Conservation (phyloP, 2,888 invertebrate genomes). For the Romanomermis culicivorax region DNA sequence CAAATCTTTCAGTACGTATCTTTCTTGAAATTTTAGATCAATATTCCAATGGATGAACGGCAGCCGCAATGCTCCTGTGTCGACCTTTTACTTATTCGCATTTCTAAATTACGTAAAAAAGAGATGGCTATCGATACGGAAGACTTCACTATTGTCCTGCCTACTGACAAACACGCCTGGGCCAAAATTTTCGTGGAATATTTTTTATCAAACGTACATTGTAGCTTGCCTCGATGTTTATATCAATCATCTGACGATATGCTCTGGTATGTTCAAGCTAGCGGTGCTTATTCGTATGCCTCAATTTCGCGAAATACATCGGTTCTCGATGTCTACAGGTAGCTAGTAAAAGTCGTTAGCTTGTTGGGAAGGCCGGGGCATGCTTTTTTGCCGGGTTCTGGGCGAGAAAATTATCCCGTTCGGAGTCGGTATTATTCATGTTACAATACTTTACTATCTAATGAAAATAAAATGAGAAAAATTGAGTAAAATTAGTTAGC, state of each 20-base stretch:
- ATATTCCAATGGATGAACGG: no score
- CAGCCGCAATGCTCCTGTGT: conserved; percentile 7
- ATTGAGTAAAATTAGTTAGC: no score
- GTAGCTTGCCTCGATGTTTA: conserved; percentile 16
- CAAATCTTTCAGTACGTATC: no score
- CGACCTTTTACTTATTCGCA: neutral
- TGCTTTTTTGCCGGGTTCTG: neutral
- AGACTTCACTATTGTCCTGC: conserved; percentile 11
- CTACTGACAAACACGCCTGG: conserved; percentile 11
- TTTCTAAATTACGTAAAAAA: neutral
- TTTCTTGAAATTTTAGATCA: no score
- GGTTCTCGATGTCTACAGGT: no score
- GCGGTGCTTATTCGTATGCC: neutral
- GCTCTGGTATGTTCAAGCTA: conserved; percentile 26
- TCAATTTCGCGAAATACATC: no score
- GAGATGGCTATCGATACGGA: conserved; percentile 8
- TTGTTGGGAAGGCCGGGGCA: no score
- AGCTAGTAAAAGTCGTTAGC: no score
- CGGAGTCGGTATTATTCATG: neutral
- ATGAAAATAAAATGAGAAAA: no score
- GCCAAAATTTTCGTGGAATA: conserved; percentile 12
- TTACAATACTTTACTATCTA: neutral
- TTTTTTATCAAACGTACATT: conserved; percentile 14
- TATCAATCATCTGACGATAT: conserved; percentile 24
- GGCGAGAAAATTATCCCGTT: neutral